These are phyloP conservation scores for Pollenia amentaria DNA, from an alignment of 2,888 invertebrate genomes.

Conservation along the genomic window DNA sequence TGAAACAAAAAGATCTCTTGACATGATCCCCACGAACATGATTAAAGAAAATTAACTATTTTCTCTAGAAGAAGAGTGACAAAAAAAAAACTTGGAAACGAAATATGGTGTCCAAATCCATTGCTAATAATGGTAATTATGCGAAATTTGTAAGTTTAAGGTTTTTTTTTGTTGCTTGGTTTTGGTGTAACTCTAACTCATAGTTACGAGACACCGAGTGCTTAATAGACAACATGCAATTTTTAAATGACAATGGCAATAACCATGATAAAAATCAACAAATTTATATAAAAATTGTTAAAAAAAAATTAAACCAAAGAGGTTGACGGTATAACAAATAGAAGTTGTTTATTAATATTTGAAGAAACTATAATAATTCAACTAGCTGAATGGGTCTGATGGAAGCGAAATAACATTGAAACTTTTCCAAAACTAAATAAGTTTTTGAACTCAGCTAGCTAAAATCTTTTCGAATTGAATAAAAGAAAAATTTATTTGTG, in stretches of 20 bases:
- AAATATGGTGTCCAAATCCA: constrained; percentile 70
- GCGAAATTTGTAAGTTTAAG: constrained; percentile 75
- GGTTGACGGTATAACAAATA: background rate
- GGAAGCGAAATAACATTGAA: background rate
- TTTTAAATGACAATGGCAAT: constrained; percentile 59
- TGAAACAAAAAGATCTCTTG: constrained; percentile 47
- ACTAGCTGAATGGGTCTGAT: background rate
- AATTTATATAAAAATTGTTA: constrained; percentile 35
- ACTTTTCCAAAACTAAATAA: background rate
- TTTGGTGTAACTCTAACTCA: background rate
- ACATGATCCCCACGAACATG: constrained; percentile 64
- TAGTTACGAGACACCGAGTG: too few relatives aligned
- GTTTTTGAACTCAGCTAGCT: constrained; percentile 3
- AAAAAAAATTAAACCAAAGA: background rate
- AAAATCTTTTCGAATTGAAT: background rate
- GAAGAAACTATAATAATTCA: background rate
- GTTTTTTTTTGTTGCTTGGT: constrained; percentile 22
- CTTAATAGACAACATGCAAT: constrained; percentile 47
- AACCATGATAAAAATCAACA: constrained; percentile 49
- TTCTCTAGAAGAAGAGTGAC: constrained; percentile 55
- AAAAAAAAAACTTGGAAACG: constrained; percentile 36
- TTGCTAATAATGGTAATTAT: constrained; percentile 80
- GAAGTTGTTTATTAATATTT: background rate
- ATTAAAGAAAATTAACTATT: constrained; percentile 66
- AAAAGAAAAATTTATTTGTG: background rate